Conservation (phyloP, 2,113 vertebrate species). For the Ursus arctos region DNA sequence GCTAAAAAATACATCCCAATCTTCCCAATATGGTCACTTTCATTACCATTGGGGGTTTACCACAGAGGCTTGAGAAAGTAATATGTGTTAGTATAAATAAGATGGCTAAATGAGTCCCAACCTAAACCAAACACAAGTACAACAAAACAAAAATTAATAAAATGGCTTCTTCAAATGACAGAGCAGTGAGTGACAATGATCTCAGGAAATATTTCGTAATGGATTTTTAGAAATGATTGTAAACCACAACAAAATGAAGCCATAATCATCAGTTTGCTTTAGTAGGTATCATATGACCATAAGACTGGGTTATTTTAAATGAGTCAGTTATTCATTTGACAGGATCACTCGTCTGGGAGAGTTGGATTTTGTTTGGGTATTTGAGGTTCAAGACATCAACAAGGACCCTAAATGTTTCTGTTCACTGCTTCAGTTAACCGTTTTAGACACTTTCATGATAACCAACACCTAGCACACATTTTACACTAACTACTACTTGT, state of each 20-base stretch:
- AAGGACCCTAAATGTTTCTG: not conserved
- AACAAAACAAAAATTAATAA: not conserved
- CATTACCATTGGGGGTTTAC: not conserved
- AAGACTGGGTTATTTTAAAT: not conserved
- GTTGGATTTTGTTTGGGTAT: not conserved
- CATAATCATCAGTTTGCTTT: not conserved
- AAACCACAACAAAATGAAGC: not conserved
- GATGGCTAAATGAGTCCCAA: not conserved
- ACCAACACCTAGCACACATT: too few species aligned
- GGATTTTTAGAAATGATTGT: not conserved
- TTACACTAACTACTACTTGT: not conserved
- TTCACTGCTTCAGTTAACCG: not conserved
- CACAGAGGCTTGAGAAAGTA: slow-evolving; percentile 6
- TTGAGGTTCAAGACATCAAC: not conserved
- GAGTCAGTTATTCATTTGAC: not conserved
- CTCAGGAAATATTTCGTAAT: not conserved
- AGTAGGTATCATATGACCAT: not conserved
- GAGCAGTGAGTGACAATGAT: not conserved
- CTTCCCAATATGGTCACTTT: not conserved
- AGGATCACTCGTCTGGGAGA: not conserved
- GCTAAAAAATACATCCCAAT: not conserved
- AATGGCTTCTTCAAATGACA: not conserved
- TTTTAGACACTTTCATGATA: not conserved
- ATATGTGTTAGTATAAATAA: not conserved
- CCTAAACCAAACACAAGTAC: not conserved